Evolutionary conservation across 2,888 invertebrate genomes (phyloP).

Genomic region (Drosophila pegasa): DNA sequence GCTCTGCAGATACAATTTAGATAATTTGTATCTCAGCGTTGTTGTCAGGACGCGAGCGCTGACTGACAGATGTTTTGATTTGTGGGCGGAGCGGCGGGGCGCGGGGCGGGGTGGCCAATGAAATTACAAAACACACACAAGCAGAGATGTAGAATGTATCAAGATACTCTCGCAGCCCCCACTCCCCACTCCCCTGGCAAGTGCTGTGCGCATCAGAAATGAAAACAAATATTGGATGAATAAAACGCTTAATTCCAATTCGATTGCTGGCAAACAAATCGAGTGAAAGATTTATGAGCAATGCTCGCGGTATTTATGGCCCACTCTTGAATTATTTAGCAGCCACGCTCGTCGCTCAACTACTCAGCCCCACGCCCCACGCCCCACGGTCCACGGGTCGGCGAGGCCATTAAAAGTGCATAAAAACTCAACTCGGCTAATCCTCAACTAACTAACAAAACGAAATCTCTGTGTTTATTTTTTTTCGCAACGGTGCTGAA

Average conservation of each 20-base stretch:
- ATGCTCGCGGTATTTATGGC: slow-evolving; percentile 68
- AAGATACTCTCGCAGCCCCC: slow-evolving; percentile 26
- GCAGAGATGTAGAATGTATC: slow-evolving; percentile 23
- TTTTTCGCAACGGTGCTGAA: slow-evolving; percentile 62
- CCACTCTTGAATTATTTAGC: slow-evolving; percentile 65
- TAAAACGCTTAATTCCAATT: slow-evolving; percentile 75
- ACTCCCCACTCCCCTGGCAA: slow-evolving; percentile 14
- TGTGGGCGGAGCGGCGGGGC: slow-evolving; percentile 31
- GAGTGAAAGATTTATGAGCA: slow-evolving; percentile 83
- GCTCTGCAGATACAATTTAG: slow-evolving; percentile 78
- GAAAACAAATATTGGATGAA: slow-evolving; percentile 75
- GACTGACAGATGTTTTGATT: slow-evolving; percentile 83
- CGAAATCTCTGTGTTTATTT: slow-evolving; percentile 56
- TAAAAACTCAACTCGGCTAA: slow-evolving; percentile 43
- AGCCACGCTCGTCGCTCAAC: slow-evolving; percentile 36
- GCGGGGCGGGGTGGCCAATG: slow-evolving; percentile 5
- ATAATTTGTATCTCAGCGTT: slow-evolving; percentile 82
- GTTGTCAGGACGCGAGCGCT: slow-evolving; percentile 72
- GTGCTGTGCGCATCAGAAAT: slow-evolving; percentile 52
- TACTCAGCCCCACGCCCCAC: slow-evolving; percentile 2
- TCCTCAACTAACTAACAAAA: slow-evolving; percentile 28
- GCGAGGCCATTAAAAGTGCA: slow-evolving; percentile 56
- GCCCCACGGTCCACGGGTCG: slow-evolving; percentile 3
- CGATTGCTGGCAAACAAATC: slow-evolving; percentile 71
- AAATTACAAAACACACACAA: slow-evolving; percentile 14